Evolutionary conservation across 1,140 invertebrate species (phyloP), one percentile per base, ranked within the genome.

Genomic region (Cotesia vestalis): DNA sequence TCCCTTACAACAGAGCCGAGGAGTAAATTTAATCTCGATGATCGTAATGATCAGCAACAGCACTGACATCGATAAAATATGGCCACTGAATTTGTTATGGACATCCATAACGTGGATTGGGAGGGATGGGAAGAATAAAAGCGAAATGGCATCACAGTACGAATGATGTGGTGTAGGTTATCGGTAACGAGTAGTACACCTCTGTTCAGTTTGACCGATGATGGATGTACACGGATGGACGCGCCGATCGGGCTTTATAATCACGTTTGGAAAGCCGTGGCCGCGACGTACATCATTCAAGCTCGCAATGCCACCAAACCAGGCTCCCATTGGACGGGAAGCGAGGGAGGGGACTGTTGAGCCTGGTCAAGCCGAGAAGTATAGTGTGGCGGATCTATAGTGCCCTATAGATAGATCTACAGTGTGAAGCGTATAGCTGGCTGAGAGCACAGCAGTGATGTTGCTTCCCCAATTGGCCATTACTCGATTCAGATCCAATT

Each of bases 401-500:
- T 27, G 27, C 27, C 27, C 27, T 27, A 27, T 27, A 27, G 27
- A 27, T 27, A 27, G 27, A 27, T 27, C 5, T 62, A 14, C 6
- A 53, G 12, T 36, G n/a, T 72, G 66, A n/a, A 38, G 38, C 35
- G 46, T 14, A 34, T 5, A 12, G 27, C 12, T 8, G 36, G 9
- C 14, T 69, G 34, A 14, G 27, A 53, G 34, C 40, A 46, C 6
- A 53, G 34, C 40, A 46, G 40, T 46, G 53, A 57, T 12, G 63
- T 63, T 59, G 61, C 69, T 53, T 70, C 60, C 76, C 60, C 73
- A 80, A 81, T 81, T 79, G 79, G 78, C 78, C 79, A 79, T 81
- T 81, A 81, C 66, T 72, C 75, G 75, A 74, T 76, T 46, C 76
- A 69, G 73, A 81, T 78, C 76, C 77, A 79, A 81, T 81, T 79